phyloP scores from a whole-genome alignment of 2,888 invertebrate species.

The Noctua janthina region DNA sequence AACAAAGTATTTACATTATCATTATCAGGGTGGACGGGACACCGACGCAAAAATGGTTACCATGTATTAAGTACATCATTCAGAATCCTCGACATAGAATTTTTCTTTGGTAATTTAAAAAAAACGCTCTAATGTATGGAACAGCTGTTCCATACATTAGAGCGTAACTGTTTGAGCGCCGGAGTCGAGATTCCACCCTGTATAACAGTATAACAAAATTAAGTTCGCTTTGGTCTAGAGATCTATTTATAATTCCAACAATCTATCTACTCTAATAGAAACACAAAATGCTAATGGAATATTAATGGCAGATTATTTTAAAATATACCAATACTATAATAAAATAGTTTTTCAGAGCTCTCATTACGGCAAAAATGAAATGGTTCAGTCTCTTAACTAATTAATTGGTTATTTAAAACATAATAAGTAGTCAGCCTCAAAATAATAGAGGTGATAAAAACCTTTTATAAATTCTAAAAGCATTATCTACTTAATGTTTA shows the following conservation, averaged over 20 bases:
- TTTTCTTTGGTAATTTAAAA: not conserved
- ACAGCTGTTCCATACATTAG: not conserved
- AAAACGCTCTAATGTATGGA: too few relatives aligned
- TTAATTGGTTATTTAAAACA: not conserved
- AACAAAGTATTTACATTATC: not conserved
- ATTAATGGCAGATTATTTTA: conserved; percentile 12
- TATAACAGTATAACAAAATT: conserved; percentile 2
- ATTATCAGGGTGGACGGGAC: not conserved
- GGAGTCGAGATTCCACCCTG: not conserved
- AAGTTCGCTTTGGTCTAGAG: conserved; percentile 24
- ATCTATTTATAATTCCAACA: conserved; percentile 10
- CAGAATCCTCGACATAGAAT: not conserved
- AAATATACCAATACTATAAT: conserved; percentile 12
- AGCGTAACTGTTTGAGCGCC: not conserved
- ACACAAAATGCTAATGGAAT: conserved; percentile 28
- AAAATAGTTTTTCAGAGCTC: conserved; percentile 4
- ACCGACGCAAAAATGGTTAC: not conserved
- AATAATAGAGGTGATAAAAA: conserved; percentile 26
- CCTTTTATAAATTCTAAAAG: not conserved
- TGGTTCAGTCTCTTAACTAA: conserved; percentile 23
- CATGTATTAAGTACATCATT: not conserved
- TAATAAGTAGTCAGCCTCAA: conserved; percentile 31
- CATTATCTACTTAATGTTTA: conserved; percentile 14
- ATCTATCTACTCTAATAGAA: not conserved
- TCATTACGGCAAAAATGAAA: not conserved